Base-by-base conservation (phyloP, 2,888 invertebrate genomes). In the Phyllotreta striolata region DNA sequence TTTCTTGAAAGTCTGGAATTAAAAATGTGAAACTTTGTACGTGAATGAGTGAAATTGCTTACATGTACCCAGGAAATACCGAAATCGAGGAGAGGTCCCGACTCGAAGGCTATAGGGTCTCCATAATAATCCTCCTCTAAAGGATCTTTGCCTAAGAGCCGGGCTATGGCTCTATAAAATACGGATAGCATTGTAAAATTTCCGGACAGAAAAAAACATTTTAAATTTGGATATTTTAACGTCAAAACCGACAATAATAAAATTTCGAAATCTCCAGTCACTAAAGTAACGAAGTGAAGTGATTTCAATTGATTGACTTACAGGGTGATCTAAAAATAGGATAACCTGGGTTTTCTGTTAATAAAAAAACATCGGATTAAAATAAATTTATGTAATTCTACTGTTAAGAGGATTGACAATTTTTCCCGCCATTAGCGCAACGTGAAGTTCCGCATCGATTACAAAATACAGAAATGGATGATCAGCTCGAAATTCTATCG, bases 381-480 rank as follows among this genome's bases (percentile, higher is more conserved):
- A 35, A 37, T 10, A 9, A 37, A 44, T 10, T 58, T 46, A 91
- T 83, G 89, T 87, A 83, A 92, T 90, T 80, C 92, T 87, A 64
- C 91, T 88, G 82, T 92, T 93, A 55, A 91, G 85, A 10, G 93
- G 93, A 82, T 94, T 92, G 56, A 91, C 87, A 80, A 93, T 88
- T 77, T 93, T 91, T 66, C 93, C 93, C 35, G 91, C 88, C 86
- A 93, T 91, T 52, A 93, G 85, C 44, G 91, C 85, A 8, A 92
- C 90, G 77, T 92, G 89, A 55, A 93, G 88, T 77, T 89, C 89
- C 55, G 89, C 86, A 79, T 94, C 93, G 83, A 94, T 87, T 70
- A 93, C 92, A 80, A 93, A 93, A 83, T 91, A 93, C 61, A 92
- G 83, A 80, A 93, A 94, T 55, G 93, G 93, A 81, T 90, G 92